Conservation (phyloP, 1,140 invertebrate genomes). For the Babylonia areolata region DNA sequence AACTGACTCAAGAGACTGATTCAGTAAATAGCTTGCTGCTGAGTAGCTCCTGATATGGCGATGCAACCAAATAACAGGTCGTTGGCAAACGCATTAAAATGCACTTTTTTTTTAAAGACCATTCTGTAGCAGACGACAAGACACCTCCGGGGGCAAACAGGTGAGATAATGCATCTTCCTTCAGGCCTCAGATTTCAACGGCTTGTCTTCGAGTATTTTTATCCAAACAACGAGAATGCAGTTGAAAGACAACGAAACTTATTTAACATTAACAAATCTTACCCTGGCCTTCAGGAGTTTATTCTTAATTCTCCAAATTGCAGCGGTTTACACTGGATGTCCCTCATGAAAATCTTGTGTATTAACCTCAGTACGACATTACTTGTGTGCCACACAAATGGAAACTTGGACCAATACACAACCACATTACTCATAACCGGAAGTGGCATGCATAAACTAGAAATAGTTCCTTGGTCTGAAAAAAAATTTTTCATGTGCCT, state of each 20-base stretch:
- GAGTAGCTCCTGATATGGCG: too few relatives aligned
- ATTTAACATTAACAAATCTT: slow-evolving; percentile 38
- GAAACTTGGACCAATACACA: slow-evolving; percentile 38
- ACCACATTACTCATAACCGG: slow-evolving; percentile 38
- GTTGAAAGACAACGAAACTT: not conserved
- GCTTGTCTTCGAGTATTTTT: not conserved
- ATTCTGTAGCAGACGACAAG: slow-evolving; percentile 14
- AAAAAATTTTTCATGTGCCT: not conserved
- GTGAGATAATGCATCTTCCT: slow-evolving; percentile 17
- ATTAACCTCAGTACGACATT: slow-evolving; percentile 22
- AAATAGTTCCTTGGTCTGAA: slow-evolving; percentile 11
- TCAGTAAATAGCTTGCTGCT: too few relatives aligned
- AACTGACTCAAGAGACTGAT: too few relatives aligned
- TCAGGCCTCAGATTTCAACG: too few relatives aligned
- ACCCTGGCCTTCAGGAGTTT: slow-evolving; percentile 74
- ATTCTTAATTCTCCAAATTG: slow-evolving; percentile 74
- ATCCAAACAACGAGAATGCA: not conserved
- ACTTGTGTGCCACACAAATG: slow-evolving; percentile 26
- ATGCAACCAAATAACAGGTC: too few relatives aligned
- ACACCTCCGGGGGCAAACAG: slow-evolving; percentile 22
- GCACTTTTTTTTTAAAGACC: too few relatives aligned
- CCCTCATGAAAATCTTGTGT: slow-evolving; percentile 38
- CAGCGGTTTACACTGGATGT: slow-evolving; percentile 61
- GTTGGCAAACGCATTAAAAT: too few relatives aligned
- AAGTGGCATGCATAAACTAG: slow-evolving; percentile 8